phyloP scores from a whole-genome alignment of 2,797 vertebrate species.

The Sparus aurata region DNA sequence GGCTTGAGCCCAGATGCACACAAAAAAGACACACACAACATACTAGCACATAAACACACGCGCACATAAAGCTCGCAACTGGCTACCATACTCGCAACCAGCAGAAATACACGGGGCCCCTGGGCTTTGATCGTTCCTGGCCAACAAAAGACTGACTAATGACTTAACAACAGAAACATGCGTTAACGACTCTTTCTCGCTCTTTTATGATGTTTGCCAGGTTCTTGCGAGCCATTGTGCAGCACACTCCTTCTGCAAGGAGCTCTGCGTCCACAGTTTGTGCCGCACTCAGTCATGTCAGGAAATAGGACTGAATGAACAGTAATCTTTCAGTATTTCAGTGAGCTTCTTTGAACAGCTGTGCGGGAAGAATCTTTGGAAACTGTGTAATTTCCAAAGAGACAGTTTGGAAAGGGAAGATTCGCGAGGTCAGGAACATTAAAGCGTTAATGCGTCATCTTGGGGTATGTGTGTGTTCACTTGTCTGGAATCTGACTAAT shows the following conservation, averaged over 20 bases:
- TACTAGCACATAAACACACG: conserved; percentile 40
- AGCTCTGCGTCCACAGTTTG: conserved; percentile 4
- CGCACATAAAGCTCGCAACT: conserved; percentile 44
- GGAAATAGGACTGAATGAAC: not conserved
- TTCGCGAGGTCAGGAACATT: conserved; percentile 19
- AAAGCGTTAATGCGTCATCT: conserved; percentile 16
- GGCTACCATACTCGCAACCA: conserved; percentile 45
- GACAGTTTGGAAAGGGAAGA: conserved; percentile 10
- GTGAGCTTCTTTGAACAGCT: not conserved
- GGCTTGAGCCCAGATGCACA: conserved; percentile 35
- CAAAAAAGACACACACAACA: conserved; percentile 31
- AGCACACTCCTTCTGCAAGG: conserved; percentile 27
- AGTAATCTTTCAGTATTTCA: not conserved
- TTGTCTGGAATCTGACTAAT: conserved; percentile 12
- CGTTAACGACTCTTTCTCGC: conserved; percentile 54
- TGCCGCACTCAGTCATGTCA: conserved; percentile 8
- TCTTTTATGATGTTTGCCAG: conserved; percentile 61
- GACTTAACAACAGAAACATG: conserved; percentile 78
- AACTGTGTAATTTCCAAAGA: conserved; percentile 1
- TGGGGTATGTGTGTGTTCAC: conserved; percentile 1
- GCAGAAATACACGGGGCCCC: conserved; percentile 58
- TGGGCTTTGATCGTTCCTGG: conserved; percentile 78
- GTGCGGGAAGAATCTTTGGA: not conserved
- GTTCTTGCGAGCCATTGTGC: conserved; percentile 48
- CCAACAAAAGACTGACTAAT: conserved; percentile 79